Conservation (phyloP, 2,113 vertebrate genomes). For the Mus pahari region DNA sequence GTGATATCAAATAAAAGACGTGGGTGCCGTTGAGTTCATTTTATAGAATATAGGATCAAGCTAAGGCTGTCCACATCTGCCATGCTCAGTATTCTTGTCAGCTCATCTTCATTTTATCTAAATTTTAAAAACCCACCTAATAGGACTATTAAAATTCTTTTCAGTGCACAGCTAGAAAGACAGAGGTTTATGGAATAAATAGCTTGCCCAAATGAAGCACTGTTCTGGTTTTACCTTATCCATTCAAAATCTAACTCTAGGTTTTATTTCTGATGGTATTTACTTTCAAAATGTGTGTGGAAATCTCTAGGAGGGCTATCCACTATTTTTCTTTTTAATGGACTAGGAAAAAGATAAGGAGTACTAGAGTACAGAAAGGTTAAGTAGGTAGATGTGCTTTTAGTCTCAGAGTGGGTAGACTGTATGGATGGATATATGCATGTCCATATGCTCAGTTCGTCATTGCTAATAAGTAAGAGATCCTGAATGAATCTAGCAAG, state of each 20-base stretch:
- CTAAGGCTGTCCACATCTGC: not conserved
- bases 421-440: accelerated
- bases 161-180: not conserved
- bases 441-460: not conserved
- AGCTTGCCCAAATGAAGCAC: not conserved
- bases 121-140: not conserved
- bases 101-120: not conserved
- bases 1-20: not conserved
- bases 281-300: not conserved
- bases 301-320: not conserved
- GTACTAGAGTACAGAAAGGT: not conserved
- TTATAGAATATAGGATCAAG: not conserved
- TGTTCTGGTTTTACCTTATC: not conserved
- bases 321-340: not conserved
- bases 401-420: not conserved
- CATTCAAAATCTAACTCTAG: not conserved
- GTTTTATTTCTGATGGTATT: not conserved
- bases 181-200: not conserved
- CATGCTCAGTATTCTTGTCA: accelerated
- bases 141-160: not conserved
- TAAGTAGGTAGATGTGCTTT: not conserved
- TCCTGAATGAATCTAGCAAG: not conserved
- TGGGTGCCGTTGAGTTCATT: not conserved
- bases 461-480: not conserved
- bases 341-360: not conserved